These are phyloP conservation scores for Cylas formicarius DNA, from an alignment of 1,140 invertebrate genomes.

Conservation along the genomic window DNA sequence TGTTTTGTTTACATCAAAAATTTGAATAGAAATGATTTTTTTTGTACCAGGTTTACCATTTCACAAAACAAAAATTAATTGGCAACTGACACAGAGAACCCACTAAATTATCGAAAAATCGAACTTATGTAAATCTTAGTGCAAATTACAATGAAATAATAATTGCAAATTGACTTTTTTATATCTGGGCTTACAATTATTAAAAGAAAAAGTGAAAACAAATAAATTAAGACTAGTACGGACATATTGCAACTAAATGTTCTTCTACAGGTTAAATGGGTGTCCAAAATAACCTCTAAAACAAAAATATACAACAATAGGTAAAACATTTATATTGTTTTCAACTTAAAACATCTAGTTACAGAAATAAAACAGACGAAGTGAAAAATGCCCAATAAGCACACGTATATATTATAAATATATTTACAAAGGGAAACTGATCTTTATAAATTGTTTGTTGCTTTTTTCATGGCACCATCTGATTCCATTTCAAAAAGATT, in stretches of 20 bases:
- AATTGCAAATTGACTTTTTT: no score
- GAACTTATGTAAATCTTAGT: no score
- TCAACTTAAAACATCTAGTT: conserved; percentile 2
- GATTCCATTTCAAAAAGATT: conserved; percentile 30
- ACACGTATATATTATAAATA: conserved; percentile 30
- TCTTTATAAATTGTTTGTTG: no score
- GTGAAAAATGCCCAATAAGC: conserved; percentile 33
- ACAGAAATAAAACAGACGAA: conserved; percentile 29
- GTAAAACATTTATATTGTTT: conserved; percentile 20
- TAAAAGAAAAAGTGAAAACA: no score
- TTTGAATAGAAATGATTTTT: no score
- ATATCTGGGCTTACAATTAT: no score
- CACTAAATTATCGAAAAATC: no score
- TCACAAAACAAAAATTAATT: no score
- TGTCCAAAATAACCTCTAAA: conserved; percentile 13
- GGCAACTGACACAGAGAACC: no score
- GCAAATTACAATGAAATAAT: no score
- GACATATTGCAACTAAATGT: conserved; percentile 30
- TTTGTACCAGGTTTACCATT: no score
- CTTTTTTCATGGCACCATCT: conserved; percentile 37
- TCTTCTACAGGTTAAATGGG: conserved; percentile 9
- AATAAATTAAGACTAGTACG: conserved; percentile 33
- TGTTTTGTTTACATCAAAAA: no score
- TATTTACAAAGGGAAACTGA: conserved; percentile 26
- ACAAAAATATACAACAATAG: conserved; percentile 22